phyloP scores from a whole-genome alignment of 2,888 invertebrate species.

The Ligdia adustata region DNA sequence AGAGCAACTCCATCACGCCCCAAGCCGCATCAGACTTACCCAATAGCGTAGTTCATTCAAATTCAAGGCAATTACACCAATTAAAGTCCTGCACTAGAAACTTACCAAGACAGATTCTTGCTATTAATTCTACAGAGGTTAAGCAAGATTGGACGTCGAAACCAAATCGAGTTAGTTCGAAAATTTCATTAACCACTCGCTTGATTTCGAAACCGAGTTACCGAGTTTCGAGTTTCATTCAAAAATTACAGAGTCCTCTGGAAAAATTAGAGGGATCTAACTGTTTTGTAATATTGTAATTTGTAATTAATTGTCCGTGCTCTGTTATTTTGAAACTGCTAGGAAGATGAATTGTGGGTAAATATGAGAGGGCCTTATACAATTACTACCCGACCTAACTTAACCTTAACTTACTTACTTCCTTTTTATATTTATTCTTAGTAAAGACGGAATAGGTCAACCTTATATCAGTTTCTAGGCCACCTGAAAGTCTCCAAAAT shows the following conservation, averaged over 20 bases:
- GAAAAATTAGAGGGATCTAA: conserved; percentile 14
- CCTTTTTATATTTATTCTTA: too few relatives aligned
- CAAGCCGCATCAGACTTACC: conserved; percentile 2
- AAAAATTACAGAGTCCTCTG: conserved; percentile 27
- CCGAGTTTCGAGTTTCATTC: conserved; percentile 23
- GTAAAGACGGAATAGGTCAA: too few relatives aligned
- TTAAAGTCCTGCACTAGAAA: conserved; percentile 21
- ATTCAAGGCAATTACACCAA: conserved; percentile 20
- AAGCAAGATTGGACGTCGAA: conserved; percentile 30
- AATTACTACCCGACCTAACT: too few relatives aligned
- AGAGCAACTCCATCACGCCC: too few relatives aligned
- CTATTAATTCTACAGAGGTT: conserved; percentile 33
- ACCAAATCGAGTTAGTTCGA: conserved; percentile 35
- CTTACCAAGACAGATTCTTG: conserved; percentile 31
- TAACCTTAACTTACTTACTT: too few relatives aligned
- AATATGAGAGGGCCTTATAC: background rate
- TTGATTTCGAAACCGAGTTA: conserved; percentile 37
- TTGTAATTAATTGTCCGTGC: conserved; percentile 16
- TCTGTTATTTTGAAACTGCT: conserved; percentile 15
- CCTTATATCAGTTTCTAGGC: too few relatives aligned
- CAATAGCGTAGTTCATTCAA: conserved; percentile 14
- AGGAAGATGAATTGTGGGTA: conserved; percentile 2
- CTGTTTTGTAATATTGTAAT: conserved; percentile 12
- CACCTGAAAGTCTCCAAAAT: too few relatives aligned
- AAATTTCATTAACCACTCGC: conserved; percentile 38